Evolutionary conservation across 1,140 invertebrate species (phyloP), one percentile per base, ranked within the genome.

Genomic region (Cephus cinctus): DNA sequence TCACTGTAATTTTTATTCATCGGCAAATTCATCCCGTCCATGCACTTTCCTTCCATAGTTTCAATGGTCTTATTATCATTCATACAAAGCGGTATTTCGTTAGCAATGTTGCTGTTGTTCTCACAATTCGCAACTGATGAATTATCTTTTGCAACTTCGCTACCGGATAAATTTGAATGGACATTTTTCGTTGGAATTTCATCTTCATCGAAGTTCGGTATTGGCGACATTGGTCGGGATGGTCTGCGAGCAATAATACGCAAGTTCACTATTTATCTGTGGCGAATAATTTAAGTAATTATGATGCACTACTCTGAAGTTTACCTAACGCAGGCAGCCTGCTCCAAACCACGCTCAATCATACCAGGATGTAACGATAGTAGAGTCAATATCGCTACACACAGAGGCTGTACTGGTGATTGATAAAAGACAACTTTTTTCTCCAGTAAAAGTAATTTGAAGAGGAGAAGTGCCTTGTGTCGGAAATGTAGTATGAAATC

Each of bases 381-480:
- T 31, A 98, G 78, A 11, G 94, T 89, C 11, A 99, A 73, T 56
- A 99, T 85, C 2, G 88, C 83, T 15, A 87, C 84, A 63, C 93
- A 96, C 36, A 99, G 78, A 18, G 87, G 85, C 48, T 93, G 88
- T 2, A 98, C 96, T 2, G 96, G 95, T 11, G 94, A 89, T 47
- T 94, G 90, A 75, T 91, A 94, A 66, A 98, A 94, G 43, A 99
- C 81, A 35, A 98, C 88, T 68, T 87, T 88, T 62, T 88, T 87
- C 70, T 98, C 93, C 35, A 99, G 77, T 27, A 98, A 73, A 16
- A 98, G 68, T 20, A 99, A 73, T 78, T 99, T 99, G 67, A 98
- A 98, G 8, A 99, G 73, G 36, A 96, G 78, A 23, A 99, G 73
- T 25, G 90, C 87, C 81, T 98, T 97, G 68, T 98, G 94, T 50